A percentile compares a stretch with the other conserved stretches of the same genome.
Conservation (phyloP, 2,888 invertebrate species). For the Phyllotreta striolata region DNA sequence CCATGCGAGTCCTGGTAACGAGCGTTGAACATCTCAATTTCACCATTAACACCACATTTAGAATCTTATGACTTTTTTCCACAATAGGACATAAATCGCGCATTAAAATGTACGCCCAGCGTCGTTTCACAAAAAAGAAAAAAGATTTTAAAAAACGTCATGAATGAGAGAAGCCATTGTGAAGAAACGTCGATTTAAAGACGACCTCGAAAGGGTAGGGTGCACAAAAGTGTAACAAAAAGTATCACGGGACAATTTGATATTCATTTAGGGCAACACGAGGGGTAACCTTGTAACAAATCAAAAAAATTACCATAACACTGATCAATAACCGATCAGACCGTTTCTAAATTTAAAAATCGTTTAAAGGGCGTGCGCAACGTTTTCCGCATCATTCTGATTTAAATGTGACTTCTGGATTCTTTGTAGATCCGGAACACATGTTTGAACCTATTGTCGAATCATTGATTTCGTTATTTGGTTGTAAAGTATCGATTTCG, state of each 20-base stretch:
- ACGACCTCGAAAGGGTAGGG: conserved; percentile 49
- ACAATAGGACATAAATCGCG: conserved; percentile 55
- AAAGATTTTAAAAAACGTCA: conserved; percentile 42
- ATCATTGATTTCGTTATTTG: conserved; percentile 28
- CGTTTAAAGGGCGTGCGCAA: conserved; percentile 55
- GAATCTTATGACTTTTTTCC: conserved; percentile 41
- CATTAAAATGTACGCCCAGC: conserved; percentile 59
- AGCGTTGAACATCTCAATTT: conserved; percentile 55
- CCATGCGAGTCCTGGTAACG: conserved; percentile 40
- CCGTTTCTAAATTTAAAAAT: conserved; percentile 54
- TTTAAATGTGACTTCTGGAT: conserved; percentile 56
- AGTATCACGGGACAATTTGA: conserved; percentile 56
- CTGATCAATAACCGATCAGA: conserved; percentile 54
- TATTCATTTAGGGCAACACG: conserved; percentile 59
- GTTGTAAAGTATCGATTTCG: conserved; percentile 48
- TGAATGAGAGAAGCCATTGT: conserved; percentile 55
- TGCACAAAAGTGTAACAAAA: conserved; percentile 45
- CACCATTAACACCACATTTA: conserved; percentile 60
- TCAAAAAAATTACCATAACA: conserved; percentile 60
- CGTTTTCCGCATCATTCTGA: conserved; percentile 53
- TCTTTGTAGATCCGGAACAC: conserved; percentile 51
- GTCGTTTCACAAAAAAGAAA: conserved; percentile 33
- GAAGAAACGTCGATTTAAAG: conserved; percentile 51
- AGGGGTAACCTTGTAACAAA: conserved; percentile 59
- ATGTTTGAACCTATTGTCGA: conserved; percentile 43